These are phyloP conservation scores for Engraulis encrasicolus DNA, from an alignment of 2,113 vertebrate genomes.

Conservation along the genomic window DNA sequence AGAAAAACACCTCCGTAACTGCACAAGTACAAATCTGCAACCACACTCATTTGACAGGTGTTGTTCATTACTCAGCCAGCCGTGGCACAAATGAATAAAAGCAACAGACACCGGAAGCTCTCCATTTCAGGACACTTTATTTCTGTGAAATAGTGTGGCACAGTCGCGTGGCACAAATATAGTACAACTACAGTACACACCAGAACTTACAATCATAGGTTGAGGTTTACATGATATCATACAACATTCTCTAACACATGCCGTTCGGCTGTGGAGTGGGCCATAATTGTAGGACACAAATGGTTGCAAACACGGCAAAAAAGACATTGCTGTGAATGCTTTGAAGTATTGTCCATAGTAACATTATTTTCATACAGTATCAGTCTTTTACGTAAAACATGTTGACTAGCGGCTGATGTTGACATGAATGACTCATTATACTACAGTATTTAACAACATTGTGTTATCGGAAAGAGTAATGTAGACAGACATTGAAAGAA, in stretches of 20 bases:
- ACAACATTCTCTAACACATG: slow-evolving; percentile 19
- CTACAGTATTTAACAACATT: slow-evolving; percentile 9
- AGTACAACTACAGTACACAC: slow-evolving; percentile 38
- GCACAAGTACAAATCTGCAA: not conserved
- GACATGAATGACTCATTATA: not conserved
- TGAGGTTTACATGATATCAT: slow-evolving; percentile 38
- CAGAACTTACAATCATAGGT: slow-evolving; percentile 46
- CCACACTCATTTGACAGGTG: not conserved
- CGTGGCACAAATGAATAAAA: not conserved
- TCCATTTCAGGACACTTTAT: slow-evolving; percentile 44
- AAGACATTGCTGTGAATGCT: not conserved
- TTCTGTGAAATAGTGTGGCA: slow-evolving; percentile 40
- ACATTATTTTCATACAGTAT: not conserved
- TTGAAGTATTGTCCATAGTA: not conserved
- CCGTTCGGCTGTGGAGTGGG: not conserved
- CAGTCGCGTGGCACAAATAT: slow-evolving; percentile 38
- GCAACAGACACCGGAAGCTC: not conserved
- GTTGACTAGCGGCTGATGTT: not conserved
- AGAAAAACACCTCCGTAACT: not conserved
- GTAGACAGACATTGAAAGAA: not conserved
- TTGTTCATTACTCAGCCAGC: not conserved
- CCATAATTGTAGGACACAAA: not conserved
- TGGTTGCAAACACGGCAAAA: not conserved
- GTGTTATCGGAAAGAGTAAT: slow-evolving; percentile 38
- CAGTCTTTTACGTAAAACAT: not conserved